Evolutionary conservation across 2,113 vertebrate species (phyloP), one percentile per base, ranked within the genome.

Genomic region (Catharus minimus): DNA sequence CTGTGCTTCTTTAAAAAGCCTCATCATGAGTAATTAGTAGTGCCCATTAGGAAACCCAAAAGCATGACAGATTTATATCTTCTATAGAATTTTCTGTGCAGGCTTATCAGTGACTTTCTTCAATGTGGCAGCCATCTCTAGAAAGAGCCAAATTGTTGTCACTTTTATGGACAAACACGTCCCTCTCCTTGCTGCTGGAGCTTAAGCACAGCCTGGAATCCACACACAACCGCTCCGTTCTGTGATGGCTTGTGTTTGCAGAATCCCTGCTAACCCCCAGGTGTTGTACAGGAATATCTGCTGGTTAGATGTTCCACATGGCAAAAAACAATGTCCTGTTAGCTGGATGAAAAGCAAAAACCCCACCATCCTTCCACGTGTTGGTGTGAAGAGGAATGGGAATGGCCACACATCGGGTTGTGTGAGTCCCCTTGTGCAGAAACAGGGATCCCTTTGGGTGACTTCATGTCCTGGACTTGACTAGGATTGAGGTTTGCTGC

Each of bases 401-500:
- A 95, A 79, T 94, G 69, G 38, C 77, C 49, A 23, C 38, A 17
- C 20, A 0, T 16, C 19, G 15, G 43, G 47, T 62, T 77, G 58
- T 75, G 67, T 26, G 89, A 83, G 38, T 55, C 15, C 72, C 67
- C 17, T n/a, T 77, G 41, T 68, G 83, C 78, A 91, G 68, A 76
- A 71, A 57, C 68, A 93, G 92, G 87, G 93, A 92, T 89, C 36
- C 52, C 94, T 96, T 96, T 75, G 89, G 92, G 96, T 95, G 82
- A 86, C 91, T 82, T 94, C 75, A 44, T 94, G 95, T 94, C 93
- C 10, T 95, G 96, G 92, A 93, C 93, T 86, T 97, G 95, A 92
- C 91, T 96, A 96, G 96, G 94, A 97, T 88, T 96, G 95, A 91
- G 97, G 91, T 90, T 96, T 96, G 93, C 96, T 96, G 88, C 82